phyloP scores from a whole-genome alignment of 1,140 invertebrate species.

The Micrasema longulum region DNA sequence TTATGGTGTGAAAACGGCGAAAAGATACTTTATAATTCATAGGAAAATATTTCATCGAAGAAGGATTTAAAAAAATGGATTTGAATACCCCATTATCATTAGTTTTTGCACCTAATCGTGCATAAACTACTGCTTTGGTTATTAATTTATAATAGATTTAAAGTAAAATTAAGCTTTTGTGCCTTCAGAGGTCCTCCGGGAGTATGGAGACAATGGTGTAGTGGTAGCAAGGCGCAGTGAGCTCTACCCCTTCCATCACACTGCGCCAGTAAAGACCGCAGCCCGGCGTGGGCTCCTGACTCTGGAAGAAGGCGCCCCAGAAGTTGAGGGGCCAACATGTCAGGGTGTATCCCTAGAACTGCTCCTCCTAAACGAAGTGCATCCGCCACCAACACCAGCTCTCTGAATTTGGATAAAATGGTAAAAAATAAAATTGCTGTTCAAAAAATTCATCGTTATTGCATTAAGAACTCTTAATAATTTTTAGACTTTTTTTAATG shows the following conservation, averaged over 20 bases:
- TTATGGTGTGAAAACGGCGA: too few relatives aligned
- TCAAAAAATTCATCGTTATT: too few relatives aligned
- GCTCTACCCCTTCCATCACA: constrained; percentile 89
- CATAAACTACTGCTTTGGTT: too few relatives aligned
- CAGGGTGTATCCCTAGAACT: constrained; percentile 89
- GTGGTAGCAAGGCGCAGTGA: constrained; percentile 90
- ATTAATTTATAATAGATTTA: too few relatives aligned
- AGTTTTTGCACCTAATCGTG: too few relatives aligned
- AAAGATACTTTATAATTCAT: too few relatives aligned
- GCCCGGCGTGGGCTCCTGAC: constrained; percentile 81
- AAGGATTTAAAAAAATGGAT: too few relatives aligned
- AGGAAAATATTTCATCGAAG: too few relatives aligned
- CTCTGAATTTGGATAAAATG: constrained; percentile 69
- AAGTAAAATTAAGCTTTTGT: too few relatives aligned
- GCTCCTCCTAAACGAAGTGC: constrained; percentile 92
- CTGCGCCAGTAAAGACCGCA: constrained; percentile 87
- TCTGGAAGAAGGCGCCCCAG: constrained; percentile 93
- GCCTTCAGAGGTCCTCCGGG: constrained; percentile 97
- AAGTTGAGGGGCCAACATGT: constrained; percentile 96
- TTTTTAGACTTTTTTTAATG: too few relatives aligned
- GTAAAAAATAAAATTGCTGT: neutral
- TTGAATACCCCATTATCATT: too few relatives aligned
- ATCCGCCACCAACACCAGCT: constrained; percentile 94
- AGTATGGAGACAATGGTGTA: constrained; percentile 96
- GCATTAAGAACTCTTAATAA: too few relatives aligned